phyloP scores from a whole-genome alignment of 1,140 invertebrate species.

The Hetaerina americana region DNA sequence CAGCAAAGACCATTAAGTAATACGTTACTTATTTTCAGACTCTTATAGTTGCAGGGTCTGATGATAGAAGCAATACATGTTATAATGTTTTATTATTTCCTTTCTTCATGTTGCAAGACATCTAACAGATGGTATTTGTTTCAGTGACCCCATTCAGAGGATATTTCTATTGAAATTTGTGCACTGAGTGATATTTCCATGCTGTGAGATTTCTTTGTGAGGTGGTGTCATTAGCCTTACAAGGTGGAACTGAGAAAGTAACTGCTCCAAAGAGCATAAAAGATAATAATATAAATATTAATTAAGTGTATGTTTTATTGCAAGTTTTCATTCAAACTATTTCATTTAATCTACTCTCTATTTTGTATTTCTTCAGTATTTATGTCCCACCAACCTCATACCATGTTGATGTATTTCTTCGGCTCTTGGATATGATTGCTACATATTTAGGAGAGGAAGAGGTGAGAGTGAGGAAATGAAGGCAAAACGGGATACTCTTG shows the following conservation, averaged over 20 bases:
- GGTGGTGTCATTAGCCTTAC: neutral
- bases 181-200: slow-evolving; percentile 3
- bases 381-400: neutral
- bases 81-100: neutral
- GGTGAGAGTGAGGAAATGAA: neutral
- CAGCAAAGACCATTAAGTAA: neutral
- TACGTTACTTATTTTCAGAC: neutral
- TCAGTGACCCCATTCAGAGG: neutral
- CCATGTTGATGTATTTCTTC: neutral
- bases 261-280: neutral
- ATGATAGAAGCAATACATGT: neutral
- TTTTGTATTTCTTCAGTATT: neutral
- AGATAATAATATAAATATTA: neutral
- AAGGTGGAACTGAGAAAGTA: neutral
- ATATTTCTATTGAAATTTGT: neutral
- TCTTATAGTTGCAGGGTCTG: neutral
- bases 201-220: slow-evolving; percentile 5
- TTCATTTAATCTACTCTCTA: neutral
- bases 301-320: neutral
- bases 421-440: neutral
- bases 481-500: neutral
- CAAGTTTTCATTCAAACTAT: neutral
- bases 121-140: neutral
- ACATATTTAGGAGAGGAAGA: neutral
- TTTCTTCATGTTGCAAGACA: neutral